Percentiles rank a stretch among this genome's conserved stretches.
Conservation (phyloP, 1,140 invertebrate genomes). For the Aphelinus atriplicis region DNA sequence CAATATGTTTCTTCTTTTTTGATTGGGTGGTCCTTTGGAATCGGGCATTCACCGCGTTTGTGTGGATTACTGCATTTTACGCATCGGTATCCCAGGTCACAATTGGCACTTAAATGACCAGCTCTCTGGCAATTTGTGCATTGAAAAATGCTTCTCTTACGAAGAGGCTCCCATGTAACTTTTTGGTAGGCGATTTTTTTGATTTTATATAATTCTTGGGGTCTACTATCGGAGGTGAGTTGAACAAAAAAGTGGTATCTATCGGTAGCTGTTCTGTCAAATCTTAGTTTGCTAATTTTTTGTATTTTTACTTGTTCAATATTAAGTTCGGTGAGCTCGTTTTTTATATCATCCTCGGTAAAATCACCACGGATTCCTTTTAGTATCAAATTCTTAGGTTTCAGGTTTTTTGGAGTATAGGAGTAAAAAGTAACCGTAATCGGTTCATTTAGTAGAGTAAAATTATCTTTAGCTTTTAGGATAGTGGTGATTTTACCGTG, state of each 20-base stretch:
- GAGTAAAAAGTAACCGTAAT: too few relatives aligned
- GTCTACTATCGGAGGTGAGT: not conserved
- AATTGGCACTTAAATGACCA: constrained; percentile 32
- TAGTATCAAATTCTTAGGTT: not conserved
- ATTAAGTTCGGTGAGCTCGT: not conserved
- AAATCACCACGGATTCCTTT: not conserved
- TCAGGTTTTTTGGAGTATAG: not conserved
- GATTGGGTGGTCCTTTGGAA: not conserved
- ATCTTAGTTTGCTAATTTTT: not conserved
- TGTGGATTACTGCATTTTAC: constrained; percentile 35
- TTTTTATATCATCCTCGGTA: not conserved
- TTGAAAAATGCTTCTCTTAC: constrained; percentile 24
- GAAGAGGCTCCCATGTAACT: constrained; percentile 30
- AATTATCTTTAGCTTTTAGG: too few relatives aligned
- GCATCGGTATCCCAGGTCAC: constrained; percentile 27
- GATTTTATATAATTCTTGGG: not conserved
- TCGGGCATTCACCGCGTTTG: constrained; percentile 19
- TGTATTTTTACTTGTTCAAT: not conserved
- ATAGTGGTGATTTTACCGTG: too few relatives aligned
- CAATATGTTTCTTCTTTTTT: constrained; percentile 1
- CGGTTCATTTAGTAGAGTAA: too few relatives aligned
- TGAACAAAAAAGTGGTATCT: too few relatives aligned
- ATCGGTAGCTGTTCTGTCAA: too few relatives aligned
- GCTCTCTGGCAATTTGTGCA: constrained; percentile 40
- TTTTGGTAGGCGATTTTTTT: constrained; percentile 14